Conservation (phyloP, 53 echinoderm and acorn worm genomes). For the Actinopyga echinites region DNA sequence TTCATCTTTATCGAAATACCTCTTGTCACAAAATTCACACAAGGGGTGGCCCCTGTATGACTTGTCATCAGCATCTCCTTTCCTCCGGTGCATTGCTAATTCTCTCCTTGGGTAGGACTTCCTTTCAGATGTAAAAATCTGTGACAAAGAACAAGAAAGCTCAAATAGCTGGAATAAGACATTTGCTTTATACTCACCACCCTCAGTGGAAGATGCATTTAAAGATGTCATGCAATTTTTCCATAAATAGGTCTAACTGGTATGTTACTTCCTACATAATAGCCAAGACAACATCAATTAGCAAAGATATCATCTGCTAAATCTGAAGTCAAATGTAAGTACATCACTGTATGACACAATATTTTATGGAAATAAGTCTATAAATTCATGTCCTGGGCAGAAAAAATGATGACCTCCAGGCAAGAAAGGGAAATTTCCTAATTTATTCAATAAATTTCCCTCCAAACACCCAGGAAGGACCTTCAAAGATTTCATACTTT, state of each 20-base stretch:
- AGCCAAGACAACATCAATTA: no score
- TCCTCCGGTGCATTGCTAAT: conserved; percentile 76
- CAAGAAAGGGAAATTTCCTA: no score
- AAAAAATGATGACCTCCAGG: no score
- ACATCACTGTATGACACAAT: no score
- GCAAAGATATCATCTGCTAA: no score
- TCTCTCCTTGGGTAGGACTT: conserved; percentile 81
- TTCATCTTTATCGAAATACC: conserved; percentile 96
- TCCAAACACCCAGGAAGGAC: no score
- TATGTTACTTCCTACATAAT: no score
- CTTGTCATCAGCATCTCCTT: conserved; percentile 81
- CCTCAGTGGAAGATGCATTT: not conserved
- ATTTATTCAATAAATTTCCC: no score
- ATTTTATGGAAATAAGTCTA: no score
- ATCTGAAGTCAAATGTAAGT: no score
- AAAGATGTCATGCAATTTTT: not conserved
- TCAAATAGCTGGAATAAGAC: not conserved
- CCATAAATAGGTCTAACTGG: not conserved
- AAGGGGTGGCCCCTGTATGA: conserved; percentile 91
- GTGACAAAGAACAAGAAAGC: not conserved
- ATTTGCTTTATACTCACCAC: not conserved
- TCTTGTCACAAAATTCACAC: conserved; percentile 96
- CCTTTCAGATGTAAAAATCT: conserved; percentile 92
- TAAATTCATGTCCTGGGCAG: no score
- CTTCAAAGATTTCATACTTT: no score